Evolutionary conservation across 2,888 invertebrate genomes (phyloP), one percentile per base, ranked within the genome.

Genomic region (Aphrophora alni): DNA sequence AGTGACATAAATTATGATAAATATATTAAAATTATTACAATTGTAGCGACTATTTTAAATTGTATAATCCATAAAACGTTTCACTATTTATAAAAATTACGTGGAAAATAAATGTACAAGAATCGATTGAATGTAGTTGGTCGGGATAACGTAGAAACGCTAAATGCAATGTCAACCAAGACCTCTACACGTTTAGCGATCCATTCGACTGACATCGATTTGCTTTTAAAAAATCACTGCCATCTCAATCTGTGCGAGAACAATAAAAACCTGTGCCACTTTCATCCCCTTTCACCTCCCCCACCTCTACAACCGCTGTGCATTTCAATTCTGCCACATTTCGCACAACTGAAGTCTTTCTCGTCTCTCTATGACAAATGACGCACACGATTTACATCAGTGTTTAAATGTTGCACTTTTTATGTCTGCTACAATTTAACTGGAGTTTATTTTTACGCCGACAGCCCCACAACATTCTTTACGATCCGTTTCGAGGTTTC

Each of bases 211-310:
- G 59, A 59, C 59, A 59, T 59, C 59, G 59, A 59, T 59, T 59
- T 59, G 59, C 59, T 59, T 59, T 59, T 59, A 59, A 59, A 59
- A n/a, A 59, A 21, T 21, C 59, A 59, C 59, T 21, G 21, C 59
- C 59, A 21, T 21, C 59, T 59, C 59, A 59, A 59, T 59, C 59
- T 59, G 59, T 59, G 59, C 59, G 59, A 59, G 59, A 59, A 59
- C 59, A 59, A 59, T 59, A 59, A 59, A 33, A 59, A 59, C 59
- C 59, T 59, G 59, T 10, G 59, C n/a, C 59, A 21, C 59, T 59
- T n/a, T 21, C 59, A 59, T 14, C 21, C 59, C n/a, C 21, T 33
- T 33, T 33, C 8, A 44, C 59, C 59, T 21, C 5, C 21, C 44
- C 44, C 17, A 14, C 44, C n/a, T n/a, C n/a, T n/a, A 21, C 59